Percentiles rank a stretch among this genome's conserved stretches.
phyloP scores from a whole-genome alignment of 2,113 vertebrate species.

The Danio rerio region DNA sequence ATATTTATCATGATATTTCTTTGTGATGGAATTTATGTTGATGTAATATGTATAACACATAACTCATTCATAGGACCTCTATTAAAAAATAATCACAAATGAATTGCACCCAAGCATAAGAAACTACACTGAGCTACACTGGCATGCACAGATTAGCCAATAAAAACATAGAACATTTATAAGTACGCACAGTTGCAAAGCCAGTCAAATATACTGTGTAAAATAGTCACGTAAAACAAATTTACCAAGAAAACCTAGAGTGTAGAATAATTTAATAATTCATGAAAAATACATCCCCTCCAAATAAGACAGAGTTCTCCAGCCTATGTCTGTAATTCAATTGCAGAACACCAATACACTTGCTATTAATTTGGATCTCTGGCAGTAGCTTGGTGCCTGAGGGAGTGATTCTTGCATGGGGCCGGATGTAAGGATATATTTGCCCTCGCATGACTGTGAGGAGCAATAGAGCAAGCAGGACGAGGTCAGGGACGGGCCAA shows the following conservation, averaged over 20 bases:
- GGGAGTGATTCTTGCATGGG: slow-evolving; percentile 25
- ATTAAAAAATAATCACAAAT: too few relatives aligned
- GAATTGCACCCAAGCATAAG: background rate
- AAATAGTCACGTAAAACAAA: background rate
- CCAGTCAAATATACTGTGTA: background rate
- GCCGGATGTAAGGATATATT: slow-evolving; percentile 34
- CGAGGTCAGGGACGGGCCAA: slow-evolving; percentile 53
- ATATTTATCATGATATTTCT: too few relatives aligned
- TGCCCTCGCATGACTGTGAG: slow-evolving; percentile 21
- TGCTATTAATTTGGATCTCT: slow-evolving; percentile 31
- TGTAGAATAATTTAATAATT: background rate
- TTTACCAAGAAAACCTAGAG: background rate
- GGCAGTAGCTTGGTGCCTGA: slow-evolving; percentile 28
- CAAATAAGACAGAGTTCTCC: background rate
- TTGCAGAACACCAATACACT: slow-evolving; percentile 6
- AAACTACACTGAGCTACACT: background rate
- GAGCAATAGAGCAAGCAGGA: slow-evolving; percentile 25
- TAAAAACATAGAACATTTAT: background rate
- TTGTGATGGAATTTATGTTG: too few relatives aligned
- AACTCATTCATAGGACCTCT: too few relatives aligned
- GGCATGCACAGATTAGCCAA: background rate
- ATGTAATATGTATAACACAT: too few relatives aligned
- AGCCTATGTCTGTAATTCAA: slow-evolving; percentile 11
- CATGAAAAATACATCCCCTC: background rate
- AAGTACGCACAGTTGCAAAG: background rate